Conservation (phyloP, 2,113 vertebrate genomes). For the Capra hircus region DNA sequence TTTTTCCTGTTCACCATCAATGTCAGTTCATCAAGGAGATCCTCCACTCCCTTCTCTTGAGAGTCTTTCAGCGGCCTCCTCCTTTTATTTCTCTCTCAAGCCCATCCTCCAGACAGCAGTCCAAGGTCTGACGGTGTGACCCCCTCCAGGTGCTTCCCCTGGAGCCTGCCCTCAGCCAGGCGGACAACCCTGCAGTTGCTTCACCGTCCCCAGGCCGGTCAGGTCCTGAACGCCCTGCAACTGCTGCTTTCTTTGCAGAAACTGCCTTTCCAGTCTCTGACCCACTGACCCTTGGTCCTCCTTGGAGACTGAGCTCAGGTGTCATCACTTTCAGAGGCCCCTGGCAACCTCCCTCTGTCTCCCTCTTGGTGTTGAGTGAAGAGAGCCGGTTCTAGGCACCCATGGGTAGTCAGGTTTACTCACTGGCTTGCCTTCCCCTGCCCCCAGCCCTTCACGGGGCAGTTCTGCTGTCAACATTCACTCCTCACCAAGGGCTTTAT, state of each 20-base stretch:
- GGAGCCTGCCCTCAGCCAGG: background rate
- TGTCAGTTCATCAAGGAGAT: background rate
- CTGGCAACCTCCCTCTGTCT: background rate
- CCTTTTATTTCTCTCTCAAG: background rate
- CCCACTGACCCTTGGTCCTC: background rate
- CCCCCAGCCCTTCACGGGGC: background rate
- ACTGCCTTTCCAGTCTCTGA: background rate
- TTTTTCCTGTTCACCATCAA: background rate
- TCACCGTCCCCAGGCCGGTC: background rate
- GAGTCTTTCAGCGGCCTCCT: background rate
- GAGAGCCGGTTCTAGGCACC: background rate
- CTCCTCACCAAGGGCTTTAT: background rate
- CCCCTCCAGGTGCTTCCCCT: background rate
- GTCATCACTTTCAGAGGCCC: background rate
- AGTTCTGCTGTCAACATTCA: background rate
- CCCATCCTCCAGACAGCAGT: background rate
- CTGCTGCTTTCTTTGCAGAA: background rate
- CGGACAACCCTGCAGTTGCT: background rate
- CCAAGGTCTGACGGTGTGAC: background rate
- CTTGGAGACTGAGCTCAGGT: background rate
- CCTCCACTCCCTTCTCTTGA: background rate
- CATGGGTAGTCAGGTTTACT: background rate
- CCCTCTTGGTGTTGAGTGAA: background rate
- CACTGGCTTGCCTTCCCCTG: background rate
- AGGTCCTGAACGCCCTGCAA: too few species aligned